Evolutionary conservation across 2,888 invertebrate genomes (phyloP), one percentile per base, ranked within the genome.

Genomic region (Dorcus hopei): DNA sequence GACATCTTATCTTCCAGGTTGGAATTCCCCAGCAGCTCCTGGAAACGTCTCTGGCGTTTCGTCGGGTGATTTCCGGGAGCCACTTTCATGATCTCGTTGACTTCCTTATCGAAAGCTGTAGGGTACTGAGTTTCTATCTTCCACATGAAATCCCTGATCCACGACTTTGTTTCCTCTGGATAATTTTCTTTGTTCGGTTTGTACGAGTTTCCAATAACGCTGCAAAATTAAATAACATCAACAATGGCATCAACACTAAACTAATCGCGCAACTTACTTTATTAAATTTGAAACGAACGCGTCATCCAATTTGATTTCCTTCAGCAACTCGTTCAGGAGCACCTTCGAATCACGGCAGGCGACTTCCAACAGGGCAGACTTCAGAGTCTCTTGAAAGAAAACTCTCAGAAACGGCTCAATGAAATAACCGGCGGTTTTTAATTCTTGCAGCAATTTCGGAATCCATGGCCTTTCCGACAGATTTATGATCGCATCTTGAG

Each of bases 61-160:
- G 49, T 58, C 16, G 43, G 33, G n/a, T 45, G 38, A 52, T 56
- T 48, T 40, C 57, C 62, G 39, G 42, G 38, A 9, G 70, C 43
- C 16, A 68, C 65, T 53, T 61, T 61, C 74, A 86, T 81, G 23
- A 86, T 80, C 11, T 80, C 79, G 67, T 87, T 87, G 0, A 91
- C 79, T 45, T 86, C 84, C 49, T 80, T 79, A 69, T 92, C 91
- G 72, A 91, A 92, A 9, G 83, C 83, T 0, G 80, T 79, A 0
- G 93, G 89, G 73, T 92, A 91, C 65, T 86, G 85, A 3, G 77
- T 80, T 75, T 93, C 92, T 2, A 92, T 73, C 23, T 79, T 82
- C 59, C 83, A 81, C 0, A 91, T 68, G 38, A 86, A 80, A 14
- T 76, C 66, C 45, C 62, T 68, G 8, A 76, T 26, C 76, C 77